A percentile compares a stretch with the other conserved stretches of the same genome.
Conservation (phyloP, 2,113 vertebrate genomes). For the Nipponia nippon region DNA sequence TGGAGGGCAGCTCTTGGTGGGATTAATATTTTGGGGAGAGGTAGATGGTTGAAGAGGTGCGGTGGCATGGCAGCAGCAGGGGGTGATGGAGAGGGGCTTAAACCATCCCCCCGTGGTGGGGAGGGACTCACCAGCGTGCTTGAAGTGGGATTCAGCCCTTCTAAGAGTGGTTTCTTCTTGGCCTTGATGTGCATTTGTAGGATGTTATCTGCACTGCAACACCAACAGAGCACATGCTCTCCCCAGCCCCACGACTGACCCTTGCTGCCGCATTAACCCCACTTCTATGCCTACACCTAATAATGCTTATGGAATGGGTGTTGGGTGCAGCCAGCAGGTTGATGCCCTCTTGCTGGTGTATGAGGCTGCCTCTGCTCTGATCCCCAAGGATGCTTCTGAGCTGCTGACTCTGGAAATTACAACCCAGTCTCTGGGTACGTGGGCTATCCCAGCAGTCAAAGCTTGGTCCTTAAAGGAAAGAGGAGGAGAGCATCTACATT, state of each 20-base stretch:
- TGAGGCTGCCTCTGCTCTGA: not conserved
- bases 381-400: not conserved
- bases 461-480: not conserved
- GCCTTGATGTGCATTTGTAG: fast-evolving
- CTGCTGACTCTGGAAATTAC: not conserved
- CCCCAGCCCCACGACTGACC: not conserved
- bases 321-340: not conserved
- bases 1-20: not conserved
- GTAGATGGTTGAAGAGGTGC: not conserved
- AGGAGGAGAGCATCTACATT: not conserved
- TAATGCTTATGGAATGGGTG: too few relatives aligned
- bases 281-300: not conserved
- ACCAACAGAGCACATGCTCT: too few relatives aligned
- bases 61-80: fast-evolving
- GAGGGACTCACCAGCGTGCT: not conserved
- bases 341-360: fast-evolving
- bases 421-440: fast-evolving
- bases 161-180: not conserved
- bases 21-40: not conserved
- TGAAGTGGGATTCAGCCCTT: not conserved
- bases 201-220: not conserved
- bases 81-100: not conserved
- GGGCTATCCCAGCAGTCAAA: not conserved
- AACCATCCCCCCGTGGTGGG: fast-evolving
- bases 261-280: not conserved